phyloP scores from a whole-genome alignment of 2,888 invertebrate species.

The Pinctada fucata region DNA sequence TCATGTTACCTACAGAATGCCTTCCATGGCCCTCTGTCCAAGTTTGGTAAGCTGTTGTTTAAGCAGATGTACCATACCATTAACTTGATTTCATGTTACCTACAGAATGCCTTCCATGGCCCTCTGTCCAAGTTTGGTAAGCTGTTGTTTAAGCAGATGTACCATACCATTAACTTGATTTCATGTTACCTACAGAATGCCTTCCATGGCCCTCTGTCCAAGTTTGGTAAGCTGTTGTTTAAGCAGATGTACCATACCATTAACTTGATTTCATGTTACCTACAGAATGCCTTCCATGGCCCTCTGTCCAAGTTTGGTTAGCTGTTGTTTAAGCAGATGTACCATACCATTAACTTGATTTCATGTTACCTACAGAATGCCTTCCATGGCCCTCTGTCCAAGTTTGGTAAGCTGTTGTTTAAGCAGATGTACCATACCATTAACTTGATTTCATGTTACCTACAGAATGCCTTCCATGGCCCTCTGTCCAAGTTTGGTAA shows the following conservation, averaged over 20 bases:
- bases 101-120: slow-evolving; percentile 71
- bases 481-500: slow-evolving; percentile 68
- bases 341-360: not conserved
- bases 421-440: slow-evolving; percentile 50
- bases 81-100: not conserved
- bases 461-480: slow-evolving; percentile 71
- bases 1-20: slow-evolving; percentile 58
- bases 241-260: slow-evolving; percentile 51
- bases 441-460: not conserved
- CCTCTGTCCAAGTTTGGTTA: slow-evolving; percentile 68
- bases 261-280: not conserved
- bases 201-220: slow-evolving; percentile 69
- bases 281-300: slow-evolving; percentile 71
- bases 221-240: slow-evolving; percentile 69
- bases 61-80: slow-evolving; percentile 51
- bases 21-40: slow-evolving; percentile 69
- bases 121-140: slow-evolving; percentile 68
- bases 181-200: slow-evolving; percentile 58
- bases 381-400: slow-evolving; percentile 69
- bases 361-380: slow-evolving; percentile 58
- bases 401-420: slow-evolving; percentile 61
- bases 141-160: slow-evolving; percentile 51
- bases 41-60: slow-evolving; percentile 69
- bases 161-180: not conserved
- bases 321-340: slow-evolving; percentile 51